These are phyloP conservation scores for Nephrotoma guestfalica DNA, from an alignment of 2,888 invertebrate species.

Conservation along the genomic window DNA sequence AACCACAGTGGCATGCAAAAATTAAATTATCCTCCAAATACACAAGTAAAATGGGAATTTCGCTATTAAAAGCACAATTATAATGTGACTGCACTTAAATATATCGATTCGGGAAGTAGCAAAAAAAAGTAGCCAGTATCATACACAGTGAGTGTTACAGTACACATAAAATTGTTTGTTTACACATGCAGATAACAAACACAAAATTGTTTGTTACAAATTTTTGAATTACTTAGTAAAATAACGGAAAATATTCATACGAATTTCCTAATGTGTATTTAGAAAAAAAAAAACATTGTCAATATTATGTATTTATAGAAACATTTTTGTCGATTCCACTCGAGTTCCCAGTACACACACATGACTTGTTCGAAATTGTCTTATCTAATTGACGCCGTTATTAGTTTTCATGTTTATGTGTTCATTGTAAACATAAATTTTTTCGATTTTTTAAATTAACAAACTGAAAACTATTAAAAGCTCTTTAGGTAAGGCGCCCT, in stretches of 20 bases:
- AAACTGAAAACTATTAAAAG: no score
- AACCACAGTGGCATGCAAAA: not conserved
- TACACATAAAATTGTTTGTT: not conserved
- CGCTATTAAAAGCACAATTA: not conserved
- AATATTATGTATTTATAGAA: not conserved
- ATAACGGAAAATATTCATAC: not conserved
- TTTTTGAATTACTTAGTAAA: not conserved
- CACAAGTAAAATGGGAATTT: not conserved
- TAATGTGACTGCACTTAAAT: not conserved
- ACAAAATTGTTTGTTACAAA: not conserved
- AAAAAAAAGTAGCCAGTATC: not conserved
- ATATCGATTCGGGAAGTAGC: not conserved
- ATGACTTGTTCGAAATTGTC: not conserved
- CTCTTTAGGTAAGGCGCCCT: no score
- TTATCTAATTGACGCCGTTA: not conserved
- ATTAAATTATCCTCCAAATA: not conserved
- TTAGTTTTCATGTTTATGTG: not conserved
- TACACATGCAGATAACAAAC: not conserved
- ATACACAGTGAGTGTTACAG: not conserved
- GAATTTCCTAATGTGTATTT: not conserved
- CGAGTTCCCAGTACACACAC: not conserved
- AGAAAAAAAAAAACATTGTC: not conserved
- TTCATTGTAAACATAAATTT: no score
- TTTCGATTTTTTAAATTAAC: no score
- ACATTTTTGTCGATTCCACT: not conserved